Percentiles rank a stretch among this genome's conserved stretches.
Conservation (phyloP, 2,797 vertebrate species). For the Garrulus glandarius region DNA sequence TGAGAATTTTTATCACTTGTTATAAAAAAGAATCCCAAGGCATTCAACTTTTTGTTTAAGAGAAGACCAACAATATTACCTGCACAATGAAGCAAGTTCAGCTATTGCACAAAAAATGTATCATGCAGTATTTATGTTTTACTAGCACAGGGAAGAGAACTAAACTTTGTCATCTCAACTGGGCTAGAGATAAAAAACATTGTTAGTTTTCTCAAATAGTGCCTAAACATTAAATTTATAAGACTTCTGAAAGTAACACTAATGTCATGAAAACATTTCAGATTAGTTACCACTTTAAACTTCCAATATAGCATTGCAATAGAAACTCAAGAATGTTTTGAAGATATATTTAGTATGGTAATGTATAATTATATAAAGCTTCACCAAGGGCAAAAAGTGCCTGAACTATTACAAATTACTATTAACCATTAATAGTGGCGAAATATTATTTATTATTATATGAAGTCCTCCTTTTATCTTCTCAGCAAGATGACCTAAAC, state of each 20-base stretch:
- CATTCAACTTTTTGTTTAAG: not conserved
- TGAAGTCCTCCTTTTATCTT: not conserved
- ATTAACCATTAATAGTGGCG: not conserved
- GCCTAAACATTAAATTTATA: not conserved
- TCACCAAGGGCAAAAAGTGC: not conserved
- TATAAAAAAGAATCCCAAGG: not conserved
- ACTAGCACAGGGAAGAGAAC: not conserved
- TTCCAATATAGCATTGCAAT: not conserved
- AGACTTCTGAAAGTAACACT: not conserved
- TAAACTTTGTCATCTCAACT: not conserved
- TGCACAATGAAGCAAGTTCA: not conserved
- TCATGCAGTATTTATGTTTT: not conserved
- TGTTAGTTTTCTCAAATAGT: rapidly evolving
- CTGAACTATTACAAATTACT: not conserved
- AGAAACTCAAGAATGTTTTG: not conserved
- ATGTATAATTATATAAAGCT: not conserved
- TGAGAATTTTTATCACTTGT: not conserved
- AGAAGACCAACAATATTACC: not conserved
- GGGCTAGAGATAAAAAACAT: not conserved
- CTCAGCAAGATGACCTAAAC: not conserved
- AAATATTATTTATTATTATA: not conserved
- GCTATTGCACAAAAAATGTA: not conserved
- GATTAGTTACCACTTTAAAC: not conserved
- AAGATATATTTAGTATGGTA: not conserved
- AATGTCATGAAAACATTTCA: not conserved